Evolutionary conservation across 2,113 vertebrate species (phyloP), one percentile per base, ranked within the genome.

Genomic region (Cyanistes caeruleus): DNA sequence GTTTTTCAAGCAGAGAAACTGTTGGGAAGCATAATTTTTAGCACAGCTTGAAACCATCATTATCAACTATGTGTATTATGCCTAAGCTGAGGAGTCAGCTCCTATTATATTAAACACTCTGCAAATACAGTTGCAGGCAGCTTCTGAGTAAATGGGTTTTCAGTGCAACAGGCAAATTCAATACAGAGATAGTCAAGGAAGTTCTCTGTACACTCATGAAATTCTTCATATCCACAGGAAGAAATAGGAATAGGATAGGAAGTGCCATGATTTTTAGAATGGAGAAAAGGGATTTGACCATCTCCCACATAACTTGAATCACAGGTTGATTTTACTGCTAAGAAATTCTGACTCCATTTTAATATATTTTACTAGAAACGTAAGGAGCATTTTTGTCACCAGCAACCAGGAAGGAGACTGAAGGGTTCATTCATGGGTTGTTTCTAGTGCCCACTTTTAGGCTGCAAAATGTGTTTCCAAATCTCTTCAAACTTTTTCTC

Each of bases 371-470:
- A 25, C 37, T n/a, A 60, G 56, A 70, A 87, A 79, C 2, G 0
- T 28, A 53, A 89, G 21, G 6, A 75, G 3, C 1, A 1, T 16
- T 11, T 75, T 70, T 33, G 4, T 5, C 0, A 51, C 10, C 59
- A 84, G 28, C 25, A 41, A 30, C 11, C 0, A 0, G 21, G 55
- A 15, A 77, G 19, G 10, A 64, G 12, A 80, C 7, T 41, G n/a
- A n/a, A n/a, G n/a, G n/a, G n/a, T n/a, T n/a, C n/a, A 46, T 17
- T 43, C 0, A 0, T 10, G 3, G 2, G 3, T 41, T 89, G 21
- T 16, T 33, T 60, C 49, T 49, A 85, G 28, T 12, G 76, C 5
- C 27, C 0, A 0, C 4, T 69, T 4, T 62, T 56, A 58, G 35
- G 5, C 17, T 62, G 20, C 53, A 67, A 76, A 67, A 68, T 37